These are phyloP conservation scores for Chaetogeoica ovagalla DNA, from an alignment of 2,888 invertebrate genomes.

Conservation along the genomic window DNA sequence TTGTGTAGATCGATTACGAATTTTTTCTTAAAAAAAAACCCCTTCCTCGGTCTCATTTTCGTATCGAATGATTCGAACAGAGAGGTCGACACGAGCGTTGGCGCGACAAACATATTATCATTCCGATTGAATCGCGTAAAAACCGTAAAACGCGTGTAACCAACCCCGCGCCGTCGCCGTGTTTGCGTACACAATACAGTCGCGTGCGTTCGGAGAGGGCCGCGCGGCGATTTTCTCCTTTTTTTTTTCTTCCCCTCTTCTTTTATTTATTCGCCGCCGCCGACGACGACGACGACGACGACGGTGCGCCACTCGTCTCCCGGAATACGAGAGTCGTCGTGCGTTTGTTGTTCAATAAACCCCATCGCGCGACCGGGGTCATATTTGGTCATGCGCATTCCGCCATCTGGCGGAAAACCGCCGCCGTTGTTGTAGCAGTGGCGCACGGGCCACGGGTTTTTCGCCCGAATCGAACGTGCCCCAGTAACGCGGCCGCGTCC, in stretches of 20 bases:
- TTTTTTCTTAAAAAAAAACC: too few relatives aligned
- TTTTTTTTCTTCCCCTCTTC: background rate
- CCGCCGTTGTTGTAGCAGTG: background rate
- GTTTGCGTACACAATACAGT: too few relatives aligned
- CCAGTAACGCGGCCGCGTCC: conserved; percentile 51
- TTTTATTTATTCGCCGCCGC: conserved; percentile 17
- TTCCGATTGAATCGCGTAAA: background rate
- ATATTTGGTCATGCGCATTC: conserved; percentile 49
- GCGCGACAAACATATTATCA: too few relatives aligned
- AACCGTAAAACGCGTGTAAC: background rate
- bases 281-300: background rate
- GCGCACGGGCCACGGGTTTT: conserved; percentile 19
- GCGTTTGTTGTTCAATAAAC: conserved; percentile 52
- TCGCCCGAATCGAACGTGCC: conserved; percentile 53
- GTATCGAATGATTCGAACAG: too few relatives aligned
- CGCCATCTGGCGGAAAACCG: conserved; percentile 49
- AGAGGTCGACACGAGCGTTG: too few relatives aligned
- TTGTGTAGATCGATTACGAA: too few relatives aligned
- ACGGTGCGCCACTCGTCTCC: background rate
- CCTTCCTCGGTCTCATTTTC: too few relatives aligned
- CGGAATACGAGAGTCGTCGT: conserved; percentile 21
- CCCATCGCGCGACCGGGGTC: conserved; percentile 40
- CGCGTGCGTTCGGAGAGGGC: background rate
- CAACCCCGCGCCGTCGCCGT: too few relatives aligned
- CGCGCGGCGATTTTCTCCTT: background rate